Conservation (phyloP, 2,797 vertebrate species). For the Ptychadena robeensis region DNA sequence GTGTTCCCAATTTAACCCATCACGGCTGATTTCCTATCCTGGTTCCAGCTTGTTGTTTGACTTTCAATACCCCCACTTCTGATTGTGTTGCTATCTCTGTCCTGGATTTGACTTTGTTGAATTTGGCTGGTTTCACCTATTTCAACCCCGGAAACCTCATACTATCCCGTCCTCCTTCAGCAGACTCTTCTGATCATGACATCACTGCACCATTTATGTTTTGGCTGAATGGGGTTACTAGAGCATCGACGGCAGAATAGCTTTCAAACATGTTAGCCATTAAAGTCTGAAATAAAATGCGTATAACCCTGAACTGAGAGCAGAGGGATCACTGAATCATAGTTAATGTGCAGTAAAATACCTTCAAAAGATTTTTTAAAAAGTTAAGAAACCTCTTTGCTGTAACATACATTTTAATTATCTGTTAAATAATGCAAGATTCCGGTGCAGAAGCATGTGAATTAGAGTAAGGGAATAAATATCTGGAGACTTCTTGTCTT, state of each 20-base stretch:
- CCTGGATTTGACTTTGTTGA: not conserved
- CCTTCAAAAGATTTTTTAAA: slow-evolving; percentile 54
- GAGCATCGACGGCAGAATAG: slow-evolving; percentile 13
- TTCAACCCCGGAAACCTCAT: not conserved
- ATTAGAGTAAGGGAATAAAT: slow-evolving; percentile 69
- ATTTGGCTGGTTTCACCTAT: not conserved
- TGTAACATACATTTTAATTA: slow-evolving; percentile 66
- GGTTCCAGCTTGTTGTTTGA: not conserved
- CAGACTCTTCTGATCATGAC: not conserved
- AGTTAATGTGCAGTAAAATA: slow-evolving; percentile 63
- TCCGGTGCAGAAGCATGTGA: slow-evolving; percentile 63
- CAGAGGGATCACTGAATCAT: slow-evolving; percentile 57
- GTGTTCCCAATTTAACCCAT: no score
- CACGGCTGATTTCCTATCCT: not conserved
- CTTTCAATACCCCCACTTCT: not conserved
- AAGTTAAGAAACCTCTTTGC: slow-evolving; percentile 63
- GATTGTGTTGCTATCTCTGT: not conserved
- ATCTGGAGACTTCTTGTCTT: slow-evolving; percentile 71
- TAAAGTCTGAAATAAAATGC: slow-evolving; percentile 58
- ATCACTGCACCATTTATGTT: not conserved
- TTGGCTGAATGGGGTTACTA: slow-evolving; percentile 26
- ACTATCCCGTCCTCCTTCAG: not conserved
- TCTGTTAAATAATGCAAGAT: slow-evolving; percentile 65
- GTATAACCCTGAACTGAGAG: slow-evolving; percentile 61
- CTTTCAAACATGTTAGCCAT: slow-evolving; percentile 26